Percentiles rank a stretch among this genome's conserved stretches.
These are phyloP conservation scores for Ctenodactylus gundi DNA, from an alignment of 2,113 vertebrate species.

Conservation along the genomic window DNA sequence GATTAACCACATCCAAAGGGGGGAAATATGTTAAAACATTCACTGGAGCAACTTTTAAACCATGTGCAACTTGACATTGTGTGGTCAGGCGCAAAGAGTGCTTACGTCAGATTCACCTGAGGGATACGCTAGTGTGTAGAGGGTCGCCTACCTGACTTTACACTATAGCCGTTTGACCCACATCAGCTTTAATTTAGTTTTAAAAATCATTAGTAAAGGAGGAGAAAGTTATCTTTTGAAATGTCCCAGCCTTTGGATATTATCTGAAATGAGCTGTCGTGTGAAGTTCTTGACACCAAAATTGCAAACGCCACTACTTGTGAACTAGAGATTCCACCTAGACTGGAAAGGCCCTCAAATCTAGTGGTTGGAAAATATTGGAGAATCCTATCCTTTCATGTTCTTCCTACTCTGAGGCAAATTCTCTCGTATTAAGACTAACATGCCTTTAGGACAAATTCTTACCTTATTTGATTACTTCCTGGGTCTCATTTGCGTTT, in stretches of 20 bases:
- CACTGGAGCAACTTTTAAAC: neutral
- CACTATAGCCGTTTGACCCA: too few species aligned
- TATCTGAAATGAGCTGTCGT: neutral
- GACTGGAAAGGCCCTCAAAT: neutral
- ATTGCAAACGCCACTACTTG: neutral
- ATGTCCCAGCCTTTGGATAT: neutral
- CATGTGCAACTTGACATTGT: neutral
- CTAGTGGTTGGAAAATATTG: neutral
- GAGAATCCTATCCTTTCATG: neutral
- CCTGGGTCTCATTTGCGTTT: conserved; percentile 69
- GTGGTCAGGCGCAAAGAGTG: neutral
- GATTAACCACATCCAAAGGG: neutral
- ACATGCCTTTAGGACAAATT: neutral
- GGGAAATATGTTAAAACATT: neutral
- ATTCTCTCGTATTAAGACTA: conserved; percentile 47
- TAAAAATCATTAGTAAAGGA: neutral
- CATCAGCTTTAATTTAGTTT: neutral
- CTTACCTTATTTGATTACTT: neutral
- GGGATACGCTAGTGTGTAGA: neutral
- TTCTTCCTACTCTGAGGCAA: neutral
- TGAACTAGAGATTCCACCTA: neutral
- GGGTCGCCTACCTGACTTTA: neutral
- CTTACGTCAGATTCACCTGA: neutral
- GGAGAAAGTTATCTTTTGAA: neutral
- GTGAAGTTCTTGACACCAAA: neutral